Conservation (phyloP, 2,888 invertebrate genomes). For the Rhorus exstirpatorius region DNA sequence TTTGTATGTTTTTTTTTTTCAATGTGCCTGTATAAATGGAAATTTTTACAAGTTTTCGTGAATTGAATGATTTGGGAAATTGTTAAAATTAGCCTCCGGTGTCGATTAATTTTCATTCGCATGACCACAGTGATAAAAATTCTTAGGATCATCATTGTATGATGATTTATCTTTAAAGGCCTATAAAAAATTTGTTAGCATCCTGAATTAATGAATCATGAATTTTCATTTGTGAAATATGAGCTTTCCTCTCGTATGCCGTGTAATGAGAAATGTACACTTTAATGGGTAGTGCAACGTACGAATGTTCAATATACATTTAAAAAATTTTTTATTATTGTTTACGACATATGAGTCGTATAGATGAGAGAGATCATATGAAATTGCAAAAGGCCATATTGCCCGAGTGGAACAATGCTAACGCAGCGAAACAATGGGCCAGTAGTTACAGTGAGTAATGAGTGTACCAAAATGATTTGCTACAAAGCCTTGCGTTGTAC, state of each 20-base stretch:
- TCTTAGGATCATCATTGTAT: background rate
- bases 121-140: background rate
- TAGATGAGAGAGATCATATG: background rate
- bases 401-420: constrained; percentile 46
- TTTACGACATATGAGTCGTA: constrained; percentile 14
- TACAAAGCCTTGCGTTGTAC: constrained; percentile 42
- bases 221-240: constrained; percentile 7
- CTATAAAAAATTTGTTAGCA: background rate
- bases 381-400: constrained; percentile 30
- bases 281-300: background rate
- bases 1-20: background rate
- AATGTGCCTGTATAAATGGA: background rate
- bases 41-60: background rate
- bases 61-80: background rate
- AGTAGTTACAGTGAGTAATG: constrained; percentile 63
- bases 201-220: constrained; percentile 5
- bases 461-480: constrained; percentile 67
- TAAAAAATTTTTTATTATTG: constrained; percentile 13
- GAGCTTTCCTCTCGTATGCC: background rate
- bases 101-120: background rate
- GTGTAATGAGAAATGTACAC: constrained; percentile 8
- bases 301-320: constrained; percentile 15
- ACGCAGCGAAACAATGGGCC: constrained; percentile 59
- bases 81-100: background rate
- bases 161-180: too few species aligned